Evolutionary conservation across 2,113 vertebrate species (phyloP).

Genomic region (Crotalus viridis): DNA sequence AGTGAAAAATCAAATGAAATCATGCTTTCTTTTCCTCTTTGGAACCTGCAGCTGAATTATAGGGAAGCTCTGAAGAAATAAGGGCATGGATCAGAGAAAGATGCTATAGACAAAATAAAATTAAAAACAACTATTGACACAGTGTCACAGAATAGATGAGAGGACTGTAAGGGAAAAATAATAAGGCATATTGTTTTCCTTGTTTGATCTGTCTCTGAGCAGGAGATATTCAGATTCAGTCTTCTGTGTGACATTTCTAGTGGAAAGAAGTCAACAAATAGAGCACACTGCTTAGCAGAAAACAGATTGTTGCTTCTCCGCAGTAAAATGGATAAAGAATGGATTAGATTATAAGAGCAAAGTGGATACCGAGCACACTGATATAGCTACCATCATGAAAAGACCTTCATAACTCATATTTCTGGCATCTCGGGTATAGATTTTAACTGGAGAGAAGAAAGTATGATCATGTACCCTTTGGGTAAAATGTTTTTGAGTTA

Average conservation of each 20-base stretch:
- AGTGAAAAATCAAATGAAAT: background rate
- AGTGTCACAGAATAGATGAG: background rate
- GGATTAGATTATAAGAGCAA: conserved; percentile 8
- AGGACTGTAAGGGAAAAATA: background rate
- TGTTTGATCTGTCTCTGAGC: background rate
- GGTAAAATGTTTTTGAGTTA: conserved; percentile 10
- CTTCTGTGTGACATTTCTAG: conserved; percentile 1
- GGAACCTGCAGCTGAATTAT: background rate
- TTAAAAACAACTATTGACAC: background rate
- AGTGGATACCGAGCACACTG: background rate
- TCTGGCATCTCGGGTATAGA: background rate
- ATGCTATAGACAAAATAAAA: background rate
- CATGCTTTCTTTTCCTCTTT: background rate
- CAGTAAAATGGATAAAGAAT: conserved; percentile 17
- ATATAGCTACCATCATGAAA: conserved; percentile 9
- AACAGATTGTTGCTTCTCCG: background rate
- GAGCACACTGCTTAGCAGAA: conserved; percentile 1
- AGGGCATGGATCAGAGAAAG: background rate
- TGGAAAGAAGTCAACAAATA: background rate
- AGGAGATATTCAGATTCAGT: background rate
- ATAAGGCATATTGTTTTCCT: background rate
- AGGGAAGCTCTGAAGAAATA: conserved; percentile 12
- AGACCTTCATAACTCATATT: background rate
- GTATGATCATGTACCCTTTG: background rate
- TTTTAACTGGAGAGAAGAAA: conserved; percentile 19